Percentiles rank a stretch among this genome's conserved stretches.
phyloP scores from a whole-genome alignment of 2,797 vertebrate species.

The Fistularia commersonii region DNA sequence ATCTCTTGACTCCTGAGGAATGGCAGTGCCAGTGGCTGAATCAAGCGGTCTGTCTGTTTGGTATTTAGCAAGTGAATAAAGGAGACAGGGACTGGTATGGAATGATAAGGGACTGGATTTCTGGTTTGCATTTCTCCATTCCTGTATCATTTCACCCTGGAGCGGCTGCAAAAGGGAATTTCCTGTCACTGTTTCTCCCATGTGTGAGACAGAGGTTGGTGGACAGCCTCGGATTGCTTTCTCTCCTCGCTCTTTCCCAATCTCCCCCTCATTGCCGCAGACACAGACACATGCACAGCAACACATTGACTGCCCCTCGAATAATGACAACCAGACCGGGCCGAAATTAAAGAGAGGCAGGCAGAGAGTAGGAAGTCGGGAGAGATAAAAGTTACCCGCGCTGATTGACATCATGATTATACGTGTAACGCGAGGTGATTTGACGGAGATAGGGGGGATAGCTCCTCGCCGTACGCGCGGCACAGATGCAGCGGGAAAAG shows the following conservation, averaged over 20 bases:
- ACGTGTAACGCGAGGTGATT: conserved; percentile 69
- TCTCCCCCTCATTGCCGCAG: conserved; percentile 60
- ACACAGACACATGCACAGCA: conserved; percentile 74
- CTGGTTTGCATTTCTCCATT: conserved; percentile 78
- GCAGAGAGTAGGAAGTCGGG: conserved; percentile 60
- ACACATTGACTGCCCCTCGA: conserved; percentile 67
- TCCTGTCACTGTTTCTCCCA: conserved; percentile 79
- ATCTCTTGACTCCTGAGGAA: conserved; percentile 42
- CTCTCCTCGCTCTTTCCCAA: conserved; percentile 28
- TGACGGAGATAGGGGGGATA: conserved; percentile 59
- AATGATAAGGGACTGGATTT: conserved; percentile 76
- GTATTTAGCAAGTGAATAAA: conserved; percentile 56
- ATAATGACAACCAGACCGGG: conserved; percentile 81
- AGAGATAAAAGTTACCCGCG: conserved; percentile 71
- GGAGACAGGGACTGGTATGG: conserved; percentile 45
- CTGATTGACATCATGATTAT: conserved; percentile 74
- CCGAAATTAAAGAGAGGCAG: conserved; percentile 68
- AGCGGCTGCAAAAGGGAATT: conserved; percentile 77
- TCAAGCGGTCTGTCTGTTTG: conserved; percentile 30
- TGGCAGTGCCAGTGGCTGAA: conserved; percentile 47
- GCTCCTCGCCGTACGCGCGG: conserved; percentile 33
- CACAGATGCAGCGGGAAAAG: conserved; percentile 41
- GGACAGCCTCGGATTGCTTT: conserved; percentile 62
- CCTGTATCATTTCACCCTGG: conserved; percentile 78
- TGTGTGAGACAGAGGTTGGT: conserved; percentile 79